Evolutionary conservation across 2,113 vertebrate genomes (phyloP), one percentile per base, ranked within the genome.

Genomic region (Xiphias gladius): DNA sequence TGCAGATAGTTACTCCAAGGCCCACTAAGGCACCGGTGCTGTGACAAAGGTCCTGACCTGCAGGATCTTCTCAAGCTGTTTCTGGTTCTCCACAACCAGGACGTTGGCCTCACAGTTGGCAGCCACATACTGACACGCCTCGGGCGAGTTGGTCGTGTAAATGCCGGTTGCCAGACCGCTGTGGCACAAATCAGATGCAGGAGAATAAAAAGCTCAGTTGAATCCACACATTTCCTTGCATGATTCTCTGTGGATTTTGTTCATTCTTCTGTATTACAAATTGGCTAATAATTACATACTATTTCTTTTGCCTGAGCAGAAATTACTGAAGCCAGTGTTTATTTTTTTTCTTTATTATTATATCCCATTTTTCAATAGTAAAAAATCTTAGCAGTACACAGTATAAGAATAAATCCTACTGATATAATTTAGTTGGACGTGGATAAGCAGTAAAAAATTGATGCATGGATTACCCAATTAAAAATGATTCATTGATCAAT

Each of bases 41-140:
- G 22, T 2, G n/a, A 24, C 16, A 13, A 66, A 68, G 46, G 13
- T 46, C 28, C 76, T 39, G 19, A 96, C 95, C 95, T 96, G 83
- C 46, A 96, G 91, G 85, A 96, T 95, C 90, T 96, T 96, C 1
- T 88, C 78, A 0, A 96, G 94, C 85, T 96, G 96, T 68, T 94
- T 94, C 73, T 94, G 89, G 84, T 96, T 94, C 82, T 96, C 96
- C 65, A 96, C 95, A 2, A 96, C 92, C 78, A 96, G 61, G 48
- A 96, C 5, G 74, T 96, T 95, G 73, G 95, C 95, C 65, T 95
- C 80, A 55, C 93, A 93, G 90, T 91, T 88, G 5, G 85, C 43
- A 30, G 95, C 95, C 68, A 96, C 95, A 35, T 95, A 94, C 19
- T 90, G 89, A 76, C 96, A 96, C 8, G 96, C 95, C 66, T 95